Evolutionary conservation across 92 coral and sea anemone species (phyloP).

Genomic region (Zoanthus sansibaricus): DNA sequence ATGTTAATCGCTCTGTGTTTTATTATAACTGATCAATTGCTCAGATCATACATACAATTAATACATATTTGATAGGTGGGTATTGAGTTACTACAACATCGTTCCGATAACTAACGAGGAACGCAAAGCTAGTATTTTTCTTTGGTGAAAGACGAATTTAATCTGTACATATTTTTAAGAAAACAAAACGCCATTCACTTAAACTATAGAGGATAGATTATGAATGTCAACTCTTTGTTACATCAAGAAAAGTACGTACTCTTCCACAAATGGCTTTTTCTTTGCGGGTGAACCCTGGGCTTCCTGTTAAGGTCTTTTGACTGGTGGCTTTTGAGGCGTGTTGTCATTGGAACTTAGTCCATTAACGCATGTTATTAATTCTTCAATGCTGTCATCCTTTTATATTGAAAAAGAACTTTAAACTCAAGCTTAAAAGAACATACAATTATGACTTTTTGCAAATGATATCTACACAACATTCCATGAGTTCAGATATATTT

Average conservation of each 20-base stretch:
- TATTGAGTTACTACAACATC: not conserved
- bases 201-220: constrained; percentile 3
- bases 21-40: too few relatives aligned
- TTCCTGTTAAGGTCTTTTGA: constrained; percentile 28
- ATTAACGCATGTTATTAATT: too few relatives aligned
- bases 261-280: constrained; percentile 32
- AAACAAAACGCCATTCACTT: constrained; percentile 30
- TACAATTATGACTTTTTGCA: too few relatives aligned
- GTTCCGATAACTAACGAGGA: constrained; percentile 12
- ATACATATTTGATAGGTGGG: too few relatives aligned
- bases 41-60: too few relatives aligned
- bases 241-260: constrained; percentile 34
- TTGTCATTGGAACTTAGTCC: too few relatives aligned
- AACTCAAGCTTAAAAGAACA: too few relatives aligned
- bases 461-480: too few relatives aligned
- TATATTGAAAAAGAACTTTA: too few relatives aligned
- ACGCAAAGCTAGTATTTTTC: constrained; percentile 24
- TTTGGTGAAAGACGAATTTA: constrained; percentile 26
- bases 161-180: constrained; percentile 29
- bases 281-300: constrained; percentile 49
- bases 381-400: too few relatives aligned
- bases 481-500: too few relatives aligned
- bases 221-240: constrained; percentile 28
- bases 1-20: too few relatives aligned
- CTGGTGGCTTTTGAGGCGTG: not conserved